Evolutionary conservation across 2,797 vertebrate genomes (phyloP), one percentile per base, ranked within the genome.

Genomic region (Paramormyrops hopkinsi): DNA sequence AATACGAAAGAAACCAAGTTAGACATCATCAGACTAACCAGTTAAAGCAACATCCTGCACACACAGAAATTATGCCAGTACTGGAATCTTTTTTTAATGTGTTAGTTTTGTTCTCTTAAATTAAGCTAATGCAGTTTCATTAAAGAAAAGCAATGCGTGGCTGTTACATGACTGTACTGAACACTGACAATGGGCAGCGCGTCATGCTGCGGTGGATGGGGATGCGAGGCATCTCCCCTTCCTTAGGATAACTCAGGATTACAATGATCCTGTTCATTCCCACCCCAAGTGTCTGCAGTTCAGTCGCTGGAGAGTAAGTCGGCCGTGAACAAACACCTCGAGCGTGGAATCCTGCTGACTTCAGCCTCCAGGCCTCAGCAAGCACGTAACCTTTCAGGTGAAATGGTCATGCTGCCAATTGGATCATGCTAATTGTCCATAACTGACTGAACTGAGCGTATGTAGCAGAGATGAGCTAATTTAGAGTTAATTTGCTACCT

Each of bases 271-370:
- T 56, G 59, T 88, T 89, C 94, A 95, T 95, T 95, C 92, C 97
- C 96, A 96, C 96, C 96, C 95, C 95, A 96, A 96, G 96, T 96
- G 96, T 96, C 96, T 96, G 96, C 96, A 94, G 95, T 96, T 96
- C 96, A 96, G 96, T 96, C 94, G 86, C 96, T 96, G 96, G 95
- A 95, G 94, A 37, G 96, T 95, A 96, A 95, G 88, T 79, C 95
- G 94, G 96, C 96, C 22, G 22, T 29, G 46, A 89, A 65, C 65
- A 19, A 33, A 89, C 76, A 89, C 88, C 37, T 65, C 4, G 46
- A n/a, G 44, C 29, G 96, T 97, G 96, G 96, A 97, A 97, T 97
- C 96, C 96, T 97, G 96, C 96, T 97, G 96, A 94, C 94, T 92
- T 69, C 89, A 94, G 95, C 96, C 95, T 94, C 95, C 54, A n/a